Evolutionary conservation across 2,888 invertebrate species (phyloP).

Genomic region (Trissoscelio sp.): DNA sequence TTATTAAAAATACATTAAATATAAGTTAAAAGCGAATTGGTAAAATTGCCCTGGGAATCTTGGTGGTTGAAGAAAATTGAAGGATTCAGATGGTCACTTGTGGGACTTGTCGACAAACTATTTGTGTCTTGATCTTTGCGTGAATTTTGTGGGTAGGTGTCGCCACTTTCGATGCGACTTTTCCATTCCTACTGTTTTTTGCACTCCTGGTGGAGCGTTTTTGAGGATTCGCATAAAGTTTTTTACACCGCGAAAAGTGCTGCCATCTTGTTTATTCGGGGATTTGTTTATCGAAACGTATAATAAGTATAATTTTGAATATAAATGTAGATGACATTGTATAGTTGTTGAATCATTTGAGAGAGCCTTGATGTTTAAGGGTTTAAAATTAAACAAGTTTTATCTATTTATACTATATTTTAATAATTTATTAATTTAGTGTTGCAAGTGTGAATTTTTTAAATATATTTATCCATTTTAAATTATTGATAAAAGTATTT

Average conservation of each 20-base stretch:
- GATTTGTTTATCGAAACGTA: conserved; percentile 16
- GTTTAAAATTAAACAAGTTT: not conserved
- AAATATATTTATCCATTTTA: conserved; percentile 4
- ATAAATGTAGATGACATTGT: conserved; percentile 9
- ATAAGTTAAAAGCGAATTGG: conserved; percentile 14
- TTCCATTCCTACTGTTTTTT: not conserved
- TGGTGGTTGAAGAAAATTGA: conserved; percentile 36
- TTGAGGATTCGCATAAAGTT: not conserved
- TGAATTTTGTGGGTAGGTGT: conserved; percentile 10
- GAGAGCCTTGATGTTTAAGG: too few relatives aligned
- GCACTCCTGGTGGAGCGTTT: not conserved
- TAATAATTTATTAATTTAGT: conserved; percentile 1
- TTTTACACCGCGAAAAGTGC: not conserved
- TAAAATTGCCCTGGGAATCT: conserved; percentile 2
- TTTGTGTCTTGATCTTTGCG: conserved; percentile 8
- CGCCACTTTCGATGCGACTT: not conserved
- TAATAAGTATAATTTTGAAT: conserved; percentile 12
- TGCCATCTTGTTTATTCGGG: not conserved
- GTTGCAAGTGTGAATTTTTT: not conserved
- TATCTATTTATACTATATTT: not conserved
- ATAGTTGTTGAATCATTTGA: conserved; percentile 17
- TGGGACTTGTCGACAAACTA: not conserved
- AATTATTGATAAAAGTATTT: not conserved
- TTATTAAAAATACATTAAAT: not conserved
- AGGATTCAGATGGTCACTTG: not conserved